Conservation (phyloP, 1,140 invertebrate species). For the Physella acuta region DNA sequence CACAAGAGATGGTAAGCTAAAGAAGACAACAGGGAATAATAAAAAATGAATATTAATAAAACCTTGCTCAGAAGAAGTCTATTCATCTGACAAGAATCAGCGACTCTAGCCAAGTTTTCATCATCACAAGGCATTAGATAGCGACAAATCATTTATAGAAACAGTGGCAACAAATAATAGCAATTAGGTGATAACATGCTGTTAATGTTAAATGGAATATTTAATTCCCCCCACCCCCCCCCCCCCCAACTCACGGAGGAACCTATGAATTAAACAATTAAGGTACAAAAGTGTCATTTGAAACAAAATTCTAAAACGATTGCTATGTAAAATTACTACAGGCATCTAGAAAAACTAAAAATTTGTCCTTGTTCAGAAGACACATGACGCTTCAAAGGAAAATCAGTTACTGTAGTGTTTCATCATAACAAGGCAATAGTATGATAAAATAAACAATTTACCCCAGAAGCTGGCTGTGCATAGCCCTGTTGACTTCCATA, state of each 20-base stretch:
- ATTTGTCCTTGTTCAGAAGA: slow-evolving; percentile 11
- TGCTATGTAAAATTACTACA: not conserved
- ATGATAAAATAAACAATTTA: not conserved
- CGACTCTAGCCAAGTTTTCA: not conserved
- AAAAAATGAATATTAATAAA: no score
- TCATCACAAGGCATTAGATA: not conserved
- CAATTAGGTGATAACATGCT: not conserved
- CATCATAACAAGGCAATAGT: slow-evolving; percentile 4
- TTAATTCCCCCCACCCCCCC: not conserved
- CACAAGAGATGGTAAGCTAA: no score
- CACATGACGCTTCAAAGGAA: slow-evolving; percentile 6
- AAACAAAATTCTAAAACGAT: not conserved
- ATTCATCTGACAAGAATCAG: no score
- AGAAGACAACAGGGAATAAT: no score
- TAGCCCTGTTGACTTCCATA: slow-evolving; percentile 7
- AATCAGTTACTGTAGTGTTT: slow-evolving; percentile 15
- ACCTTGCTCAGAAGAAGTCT: no score
- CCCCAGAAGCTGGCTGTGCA: slow-evolving; percentile 5
- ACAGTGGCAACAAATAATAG: no score
- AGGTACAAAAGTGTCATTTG: not conserved
- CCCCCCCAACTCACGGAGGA: not conserved
- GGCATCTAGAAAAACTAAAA: not conserved
- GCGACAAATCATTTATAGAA: no score
- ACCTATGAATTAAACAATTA: not conserved
- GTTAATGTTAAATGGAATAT: not conserved